Base-by-base conservation (phyloP, 30 jellyfish, hydroid and myxozoan genomes). In the Sanderia malayensis region DNA sequence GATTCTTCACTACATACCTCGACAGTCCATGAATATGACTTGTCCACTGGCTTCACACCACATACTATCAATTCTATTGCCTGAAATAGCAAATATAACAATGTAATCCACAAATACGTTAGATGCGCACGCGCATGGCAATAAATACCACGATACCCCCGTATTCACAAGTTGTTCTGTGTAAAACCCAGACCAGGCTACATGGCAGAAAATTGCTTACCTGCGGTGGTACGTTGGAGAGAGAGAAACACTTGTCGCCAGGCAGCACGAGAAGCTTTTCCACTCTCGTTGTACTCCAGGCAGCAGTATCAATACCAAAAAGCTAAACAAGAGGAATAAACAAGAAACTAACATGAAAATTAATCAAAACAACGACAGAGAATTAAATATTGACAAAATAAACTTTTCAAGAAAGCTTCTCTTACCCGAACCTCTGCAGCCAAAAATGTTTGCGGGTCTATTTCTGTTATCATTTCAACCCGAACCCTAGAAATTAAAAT, bases 41-140 rank as follows among this genome's bases (percentile, higher is more conserved):
- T 65, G 17, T 81, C 95, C 17, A 73, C 79, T 0, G 97, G 97
- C 44, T 88, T 88, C 29, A 88, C 95, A 44, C 92, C 88, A 72
- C 95, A 71, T 18, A 79, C 95, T 22, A 88, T 82, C 23, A 88
- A 73, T 45, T 88, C 95, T 17, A 88, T 82, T 21, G 97, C 97
- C 97, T 88, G 34, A 2, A 79, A 67, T 2, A n/a, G n/a, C n/a
- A n/a, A n/a, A n/a, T n/a, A n/a, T n/a, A n/a, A n/a, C n/a, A n/a
- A n/a, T n/a, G n/a, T n/a, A n/a, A n/a, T n/a, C n/a, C n/a, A n/a
- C n/a, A n/a, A n/a, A n/a, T n/a, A n/a, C n/a, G n/a, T n/a, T n/a
- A n/a, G n/a, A n/a, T n/a, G n/a, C n/a, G n/a, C n/a, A n/a, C n/a
- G n/a, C n/a, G n/a, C n/a, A n/a, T n/a, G n/a, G n/a, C n/a, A n/a